Evolutionary conservation across 2,888 invertebrate species (phyloP), one percentile per base, ranked within the genome.

Genomic region (Bombyx huttoni): DNA sequence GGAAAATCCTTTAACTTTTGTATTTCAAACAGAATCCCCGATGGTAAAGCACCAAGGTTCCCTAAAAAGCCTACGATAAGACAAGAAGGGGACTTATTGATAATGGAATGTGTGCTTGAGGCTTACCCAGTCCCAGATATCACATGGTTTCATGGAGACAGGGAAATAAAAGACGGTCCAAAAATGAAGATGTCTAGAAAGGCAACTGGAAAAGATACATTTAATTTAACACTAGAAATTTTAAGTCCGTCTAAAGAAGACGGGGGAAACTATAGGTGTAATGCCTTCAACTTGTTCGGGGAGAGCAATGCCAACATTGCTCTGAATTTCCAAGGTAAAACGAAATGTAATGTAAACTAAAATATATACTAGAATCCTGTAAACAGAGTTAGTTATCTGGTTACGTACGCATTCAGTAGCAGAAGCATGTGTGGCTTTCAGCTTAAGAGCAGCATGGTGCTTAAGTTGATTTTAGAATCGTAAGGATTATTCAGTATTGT

Each of bases 271-370:
- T 99, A 99, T 91, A 94, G 98, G 78, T 99, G 99, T 91, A 98
- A 98, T 88, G 99, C 99, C 72, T 95, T 98, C 91, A 99, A 99
- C 91, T 93, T 94, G 84, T 95, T 94, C 89, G 99, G 99, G 86
- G 99, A 99, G 91, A 98, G 98, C 90, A 99, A 99, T 91, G 99
- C 99, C 72, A 99, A 99, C 90, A 99, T 99, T 90, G 97, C 98
- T 78, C 95, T 99, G 78, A 99, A 99, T 90, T 98, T 99, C 91
- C 97, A 98, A 95, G 98, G 98, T 97, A 94, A 91, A 67, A 59
- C 59, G 63, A 62, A 62, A 66, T 64, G 52, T 55, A 59, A 59
- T 61, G 53, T 60, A 61, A 63, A 59, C 56, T 56, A 63, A 60
- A 63, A 61, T 60, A 57, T 58, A 53, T 52, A 57, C 59, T 56